These are phyloP conservation scores for Carapus acus DNA, from an alignment of 2,797 vertebrate genomes.

Conservation along the genomic window DNA sequence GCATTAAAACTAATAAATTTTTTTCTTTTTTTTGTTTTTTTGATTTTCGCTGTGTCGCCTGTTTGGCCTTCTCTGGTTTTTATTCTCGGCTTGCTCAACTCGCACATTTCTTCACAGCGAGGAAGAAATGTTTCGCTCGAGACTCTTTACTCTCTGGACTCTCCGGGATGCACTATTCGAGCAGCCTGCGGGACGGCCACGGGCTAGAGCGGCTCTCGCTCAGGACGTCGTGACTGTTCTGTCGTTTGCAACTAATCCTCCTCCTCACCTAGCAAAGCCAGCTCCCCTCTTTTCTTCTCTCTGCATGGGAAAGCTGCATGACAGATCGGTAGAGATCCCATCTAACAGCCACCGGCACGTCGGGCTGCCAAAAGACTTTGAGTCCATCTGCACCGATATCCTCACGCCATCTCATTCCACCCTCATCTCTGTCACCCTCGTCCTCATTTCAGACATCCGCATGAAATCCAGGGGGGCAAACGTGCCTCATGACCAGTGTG, in stretches of 20 bases:
- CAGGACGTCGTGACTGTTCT: conserved; percentile 27
- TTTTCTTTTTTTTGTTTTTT: conserved; percentile 20
- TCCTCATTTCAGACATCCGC: conserved; percentile 75
- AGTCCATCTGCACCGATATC: conserved; percentile 19
- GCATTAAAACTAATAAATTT: conserved; percentile 18
- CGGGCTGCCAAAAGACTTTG: conserved; percentile 1
- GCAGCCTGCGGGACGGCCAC: too few species aligned
- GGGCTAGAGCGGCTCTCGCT: too few species aligned
- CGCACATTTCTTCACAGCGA: conserved; percentile 27
- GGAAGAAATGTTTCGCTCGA: conserved; percentile 33
- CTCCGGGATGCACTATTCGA: conserved; percentile 47
- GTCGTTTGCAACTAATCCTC: conserved; percentile 16
- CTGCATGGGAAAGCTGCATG: conserved; percentile 56
- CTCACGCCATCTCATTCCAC: conserved; percentile 19
- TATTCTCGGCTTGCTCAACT: conserved; percentile 41
- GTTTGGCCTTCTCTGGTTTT: conserved; percentile 21
- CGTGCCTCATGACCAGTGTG: conserved; percentile 67
- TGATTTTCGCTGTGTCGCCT: conserved; percentile 32
- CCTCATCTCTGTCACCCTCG: conserved; percentile 35
- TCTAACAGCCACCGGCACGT: conserved; percentile 13
- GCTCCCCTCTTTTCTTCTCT: conserved; percentile 13
- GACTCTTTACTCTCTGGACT: too few species aligned
- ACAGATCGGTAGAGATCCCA: conserved; percentile 24
- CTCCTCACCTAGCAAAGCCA: conserved; percentile 42
- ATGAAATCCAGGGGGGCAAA: conserved; percentile 68